Evolutionary conservation across 2,113 vertebrate species (phyloP).

Genomic region (Pedetes capensis): DNA sequence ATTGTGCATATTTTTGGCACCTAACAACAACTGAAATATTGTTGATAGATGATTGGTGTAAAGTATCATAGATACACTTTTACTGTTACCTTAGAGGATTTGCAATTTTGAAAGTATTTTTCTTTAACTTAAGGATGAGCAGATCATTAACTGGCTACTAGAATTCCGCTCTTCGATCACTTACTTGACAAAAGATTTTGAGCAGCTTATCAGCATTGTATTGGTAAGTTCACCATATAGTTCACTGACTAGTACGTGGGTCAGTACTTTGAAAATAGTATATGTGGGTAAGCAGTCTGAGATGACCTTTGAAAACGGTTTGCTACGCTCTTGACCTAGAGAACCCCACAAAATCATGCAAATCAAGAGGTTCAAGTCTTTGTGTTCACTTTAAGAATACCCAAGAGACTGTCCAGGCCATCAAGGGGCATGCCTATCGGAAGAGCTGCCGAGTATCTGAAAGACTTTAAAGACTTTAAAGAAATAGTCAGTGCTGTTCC

Average conservation of each 20-base stretch:
- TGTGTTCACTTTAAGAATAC: no score
- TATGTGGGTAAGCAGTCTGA: no score
- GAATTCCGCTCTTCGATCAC: conserved; percentile 91
- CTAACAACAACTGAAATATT: no score
- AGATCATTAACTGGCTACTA: conserved; percentile 95
- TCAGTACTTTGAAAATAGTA: not conserved
- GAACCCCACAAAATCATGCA: no score
- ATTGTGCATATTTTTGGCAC: not conserved
- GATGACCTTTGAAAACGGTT: no score
- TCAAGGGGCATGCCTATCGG: no score
- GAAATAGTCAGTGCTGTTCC: no score
- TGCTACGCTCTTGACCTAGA: no score
- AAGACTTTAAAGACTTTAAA: no score
- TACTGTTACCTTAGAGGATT: not conserved
- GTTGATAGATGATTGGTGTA: not conserved
- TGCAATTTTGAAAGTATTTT: conserved; percentile 22
- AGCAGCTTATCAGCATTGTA: conserved; percentile 90
- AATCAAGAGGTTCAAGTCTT: no score
- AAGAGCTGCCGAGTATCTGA: no score
- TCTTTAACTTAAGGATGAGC: conserved; percentile 89
- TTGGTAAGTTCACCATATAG: conserved; percentile 85
- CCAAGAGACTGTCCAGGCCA: no score
- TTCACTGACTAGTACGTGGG: not conserved
- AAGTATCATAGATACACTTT: conserved; percentile 11
- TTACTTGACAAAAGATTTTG: conserved; percentile 93